Base-by-base conservation (phyloP, 2,113 vertebrate species). In the Zingel zingel region DNA sequence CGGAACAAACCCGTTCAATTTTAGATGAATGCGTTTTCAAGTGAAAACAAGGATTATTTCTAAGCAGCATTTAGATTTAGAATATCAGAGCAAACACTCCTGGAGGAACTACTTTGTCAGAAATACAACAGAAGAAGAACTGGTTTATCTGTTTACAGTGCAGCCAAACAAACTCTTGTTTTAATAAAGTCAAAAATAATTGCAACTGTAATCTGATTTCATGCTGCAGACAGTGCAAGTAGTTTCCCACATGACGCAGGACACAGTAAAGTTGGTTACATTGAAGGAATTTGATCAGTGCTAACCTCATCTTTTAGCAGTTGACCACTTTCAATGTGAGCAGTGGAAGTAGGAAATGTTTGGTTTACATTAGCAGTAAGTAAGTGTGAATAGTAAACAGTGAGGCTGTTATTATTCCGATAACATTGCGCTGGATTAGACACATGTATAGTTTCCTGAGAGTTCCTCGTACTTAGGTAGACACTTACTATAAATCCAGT, bases 1-100 rank as follows among this genome's bases (percentile, higher is more conserved):
- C 67, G 51, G 48, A 80, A 33, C 45, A 77, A 73, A 53, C 16
- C 65, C 18, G 3, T 23, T 75, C 5, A 4, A 47, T 14, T n/a
- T 50, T 39, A 50, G 36, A 74, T 6, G 5, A 51, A 30, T 74
- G 8, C 19, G 21, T 33, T 69, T 57, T 66, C 19, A 77, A 27
- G 14, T 27, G 21, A 50, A 51, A 23, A 21, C 59, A 62, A 59
- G 2, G 33, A 16, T 47, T 65, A 18, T 19, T 18, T 74, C n/a
- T 7, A 23, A 13, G 16, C 25, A 51, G 58, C 23, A 5, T 58
- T 39, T 39, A 39, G 1, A 10, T 39, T 39, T 10, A 39, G 36
- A 39, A 39, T 39, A 39, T 39, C 8, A 39, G 8, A 39, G 8
- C 39, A 39, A 39, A 39, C 39, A 39, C 8, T 39, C 39, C 36